Evolutionary conservation across 2,888 invertebrate genomes (phyloP), one percentile per base, ranked within the genome.

Genomic region (Agrochola macilenta): DNA sequence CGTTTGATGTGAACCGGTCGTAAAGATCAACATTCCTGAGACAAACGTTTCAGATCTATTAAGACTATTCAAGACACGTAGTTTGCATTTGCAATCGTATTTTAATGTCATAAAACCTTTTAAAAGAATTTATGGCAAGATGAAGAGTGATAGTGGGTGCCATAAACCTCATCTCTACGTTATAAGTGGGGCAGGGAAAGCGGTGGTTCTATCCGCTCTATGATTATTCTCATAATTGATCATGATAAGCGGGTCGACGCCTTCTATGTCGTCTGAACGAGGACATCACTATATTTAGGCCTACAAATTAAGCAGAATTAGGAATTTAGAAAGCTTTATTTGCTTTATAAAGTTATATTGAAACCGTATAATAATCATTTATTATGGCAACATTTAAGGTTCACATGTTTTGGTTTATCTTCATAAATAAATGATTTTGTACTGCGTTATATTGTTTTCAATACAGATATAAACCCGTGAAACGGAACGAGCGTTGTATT

Each of bases 271-370:
- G 68, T 52, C 52, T 57, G 23, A 85, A 77, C 65, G 75, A 82
- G 82, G 80, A 79, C 76, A 69, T 84, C 76, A 54, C 69, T 43
- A 74, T 74, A 73, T 82, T 74, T 57, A 26, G 61, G 43, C 5
- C 46, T 46, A 17, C 23, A 64, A 78, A 76, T 58, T 60, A 63
- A 63, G n/a, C 52, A 49, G 61, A 69, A 70, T 78, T 49, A 39
- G 49, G 23, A 78, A 73, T 76, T 83, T 78, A 71, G 74, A 82
- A 84, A 84, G 69, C 30, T 79, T 77, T 60, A 70, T 77, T 77
- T 75, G n/a, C 65, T 76, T 69, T 39, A 30, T 46, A 43, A 72
- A 66, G 43, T 52, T 11, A 7, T 14, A 39, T 39, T 60, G 17
- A 49, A 8, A 60, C 20, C 9, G 30, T 20, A 20, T 60, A 60